Conservation (phyloP, 1,140 invertebrate species). For the Caerostris extrusa region DNA sequence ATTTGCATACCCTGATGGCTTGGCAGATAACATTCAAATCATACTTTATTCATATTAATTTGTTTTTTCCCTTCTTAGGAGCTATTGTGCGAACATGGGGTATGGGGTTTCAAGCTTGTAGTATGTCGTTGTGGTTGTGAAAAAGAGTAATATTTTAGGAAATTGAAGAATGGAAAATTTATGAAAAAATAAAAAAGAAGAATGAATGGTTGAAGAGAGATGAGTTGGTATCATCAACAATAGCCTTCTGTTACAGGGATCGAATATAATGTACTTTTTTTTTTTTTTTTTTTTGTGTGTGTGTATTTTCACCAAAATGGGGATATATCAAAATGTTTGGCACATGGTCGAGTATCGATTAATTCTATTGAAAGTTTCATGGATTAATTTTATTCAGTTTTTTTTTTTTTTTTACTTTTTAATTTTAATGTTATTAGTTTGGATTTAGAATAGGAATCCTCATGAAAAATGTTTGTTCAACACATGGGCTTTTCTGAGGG, state of each 20-base stretch:
- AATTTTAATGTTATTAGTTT: no score
- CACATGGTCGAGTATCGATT: no score
- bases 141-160: not conserved
- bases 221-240: not conserved
- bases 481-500: no score
- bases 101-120: not conserved
- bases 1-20: slow-evolving; percentile 6
- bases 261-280: no score
- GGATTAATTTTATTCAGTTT: no score
- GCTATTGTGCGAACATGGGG: not conserved
- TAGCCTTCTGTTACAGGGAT: not conserved
- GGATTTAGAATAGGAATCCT: no score
- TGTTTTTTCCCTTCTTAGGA: not conserved
- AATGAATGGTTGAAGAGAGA: not conserved
- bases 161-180: not conserved
- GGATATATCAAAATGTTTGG: no score
- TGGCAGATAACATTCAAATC: slow-evolving; percentile 44
- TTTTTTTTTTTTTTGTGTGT: no score
- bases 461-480: no score
- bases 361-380: no score
- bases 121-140: not conserved
- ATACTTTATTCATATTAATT: slow-evolving; percentile 35
- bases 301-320: no score
- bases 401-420: no score
- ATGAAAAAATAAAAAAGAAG: not conserved